Percentiles rank a stretch among this genome's conserved stretches.
These are phyloP conservation scores for Camponotus fellah DNA, from an alignment of 2,888 invertebrate genomes.

Conservation along the genomic window DNA sequence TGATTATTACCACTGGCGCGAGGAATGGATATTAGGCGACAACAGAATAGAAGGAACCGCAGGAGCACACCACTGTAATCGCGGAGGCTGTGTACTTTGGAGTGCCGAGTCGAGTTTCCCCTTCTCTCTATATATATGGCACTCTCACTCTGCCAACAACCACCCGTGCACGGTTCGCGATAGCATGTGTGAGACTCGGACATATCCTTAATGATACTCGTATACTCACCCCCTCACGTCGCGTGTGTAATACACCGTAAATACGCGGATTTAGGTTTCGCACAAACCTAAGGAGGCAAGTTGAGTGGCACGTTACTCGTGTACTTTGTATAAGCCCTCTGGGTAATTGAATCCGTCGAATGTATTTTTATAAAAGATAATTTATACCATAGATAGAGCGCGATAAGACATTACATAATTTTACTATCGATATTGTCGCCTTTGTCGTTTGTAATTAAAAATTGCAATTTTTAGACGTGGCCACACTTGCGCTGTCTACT, in stretches of 20 bases:
- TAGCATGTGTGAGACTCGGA: slow-evolving; percentile 52
- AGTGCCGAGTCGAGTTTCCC: slow-evolving; percentile 83
- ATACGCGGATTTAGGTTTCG: background rate
- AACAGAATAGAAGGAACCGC: slow-evolving; percentile 61
- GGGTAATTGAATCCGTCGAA: background rate
- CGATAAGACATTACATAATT: background rate
- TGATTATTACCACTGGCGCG: slow-evolving; percentile 74
- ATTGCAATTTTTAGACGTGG: background rate
- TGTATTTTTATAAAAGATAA: background rate
- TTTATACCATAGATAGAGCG: background rate
- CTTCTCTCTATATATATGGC: slow-evolving; percentile 82
- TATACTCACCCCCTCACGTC: slow-evolving; percentile 34
- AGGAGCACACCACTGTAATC: slow-evolving; percentile 82
- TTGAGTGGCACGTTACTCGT: background rate
- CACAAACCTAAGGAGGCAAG: background rate
- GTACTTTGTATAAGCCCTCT: background rate
- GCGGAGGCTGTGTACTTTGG: slow-evolving; percentile 84
- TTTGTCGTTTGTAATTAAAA: background rate
- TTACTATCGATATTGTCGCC: background rate
- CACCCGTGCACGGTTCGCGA: slow-evolving; percentile 67
- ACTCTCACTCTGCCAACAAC: slow-evolving; percentile 78
- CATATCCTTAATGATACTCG: slow-evolving; percentile 55
- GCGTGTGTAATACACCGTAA: slow-evolving; percentile 15
- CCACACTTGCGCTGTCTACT: background rate
- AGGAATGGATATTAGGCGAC: slow-evolving; percentile 74